Evolutionary conservation across 92 coral and sea anemone genomes (phyloP), one percentile per base, ranked within the genome.

Genomic region (Parazoanthus atlanticus): DNA sequence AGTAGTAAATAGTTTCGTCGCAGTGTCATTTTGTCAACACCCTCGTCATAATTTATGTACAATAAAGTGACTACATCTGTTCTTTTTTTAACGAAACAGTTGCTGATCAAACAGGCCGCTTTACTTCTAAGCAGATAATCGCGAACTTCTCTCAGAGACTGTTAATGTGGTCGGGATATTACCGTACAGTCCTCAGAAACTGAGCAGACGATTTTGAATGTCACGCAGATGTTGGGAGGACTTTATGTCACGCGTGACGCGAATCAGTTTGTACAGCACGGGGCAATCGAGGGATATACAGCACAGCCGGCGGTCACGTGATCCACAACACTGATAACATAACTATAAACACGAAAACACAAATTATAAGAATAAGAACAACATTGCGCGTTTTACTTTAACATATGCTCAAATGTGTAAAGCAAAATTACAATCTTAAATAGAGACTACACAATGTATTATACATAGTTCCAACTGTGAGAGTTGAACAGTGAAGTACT

Each of bases 241-340:
- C 58, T 90, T 90, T 32, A 96, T 46, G 71, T 95, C 98, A 73
- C 97, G 96, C 74, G 93, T 90, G 73, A 89, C 88, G 41, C 94
- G 94, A 76, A 94, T 91, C 72, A 96, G 90, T 89, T 97, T 97
- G 90, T 93, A 94, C 73, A 93, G 91, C 71, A 95, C 99, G 13
- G 99, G 99, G 69, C 99, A 97, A 79, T 95, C 99, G 25, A 97
- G 86, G 17, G 99, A 95, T n/a, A 94, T 90, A 65, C 99, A 97
- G 66, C 94, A 46, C 78, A 97, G 83, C 76, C 86, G 86, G 52
- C 89, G 88, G 82, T 97, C 98, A 85, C 98, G 95, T 87, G 99
- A 91, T 36, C 94, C 97, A 66, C 97, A 94, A 69, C 99, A 97
- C 85, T 96, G 93, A 91, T 90, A 95, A 85, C 99, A 97, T 16